These are phyloP conservation scores for Dryocosmus kuriphilus DNA, from an alignment of 2,888 invertebrate species.

Conservation along the genomic window DNA sequence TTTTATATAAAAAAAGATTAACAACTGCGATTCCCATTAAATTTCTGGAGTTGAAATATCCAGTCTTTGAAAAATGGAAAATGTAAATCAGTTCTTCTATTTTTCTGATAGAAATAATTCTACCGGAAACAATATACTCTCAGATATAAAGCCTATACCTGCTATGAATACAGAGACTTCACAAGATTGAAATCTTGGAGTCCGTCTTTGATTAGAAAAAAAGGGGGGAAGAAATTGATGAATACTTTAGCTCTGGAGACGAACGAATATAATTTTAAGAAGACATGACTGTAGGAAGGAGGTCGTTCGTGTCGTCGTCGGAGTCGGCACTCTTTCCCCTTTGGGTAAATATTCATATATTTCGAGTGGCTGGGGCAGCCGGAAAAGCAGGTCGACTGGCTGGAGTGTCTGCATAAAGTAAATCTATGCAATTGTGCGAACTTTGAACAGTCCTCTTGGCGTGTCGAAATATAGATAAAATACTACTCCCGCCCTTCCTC, in stretches of 20 bases:
- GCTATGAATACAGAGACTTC: neutral
- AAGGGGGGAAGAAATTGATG: neutral
- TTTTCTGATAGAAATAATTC: neutral
- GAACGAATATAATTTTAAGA: slow-evolving; percentile 30
- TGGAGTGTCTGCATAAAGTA: slow-evolving; percentile 41
- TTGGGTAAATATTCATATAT: slow-evolving; percentile 50
- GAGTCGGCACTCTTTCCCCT: slow-evolving; percentile 41
- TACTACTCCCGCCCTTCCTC: neutral
- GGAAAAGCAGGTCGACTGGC: slow-evolving; percentile 44
- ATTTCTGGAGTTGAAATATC: neutral
- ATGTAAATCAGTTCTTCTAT: neutral
- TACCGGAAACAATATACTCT: neutral
- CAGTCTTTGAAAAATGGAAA: neutral
- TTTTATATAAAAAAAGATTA: too few species aligned
- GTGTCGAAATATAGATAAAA: slow-evolving; percentile 10
- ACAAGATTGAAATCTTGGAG: neutral
- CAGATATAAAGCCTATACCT: neutral
- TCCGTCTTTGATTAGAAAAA: neutral
- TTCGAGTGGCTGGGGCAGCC: slow-evolving; percentile 41
- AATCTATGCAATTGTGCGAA: slow-evolving; percentile 39
- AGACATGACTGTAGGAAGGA: neutral
- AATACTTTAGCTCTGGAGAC: slow-evolving; percentile 12
- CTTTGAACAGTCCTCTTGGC: slow-evolving; percentile 18
- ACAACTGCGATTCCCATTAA: neutral
- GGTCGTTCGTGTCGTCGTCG: slow-evolving; percentile 30